A percentile compares a stretch with the other conserved stretches of the same genome.
These are phyloP conservation scores for Cetonia aurata DNA, from an alignment of 2,888 invertebrate genomes.

Conservation along the genomic window DNA sequence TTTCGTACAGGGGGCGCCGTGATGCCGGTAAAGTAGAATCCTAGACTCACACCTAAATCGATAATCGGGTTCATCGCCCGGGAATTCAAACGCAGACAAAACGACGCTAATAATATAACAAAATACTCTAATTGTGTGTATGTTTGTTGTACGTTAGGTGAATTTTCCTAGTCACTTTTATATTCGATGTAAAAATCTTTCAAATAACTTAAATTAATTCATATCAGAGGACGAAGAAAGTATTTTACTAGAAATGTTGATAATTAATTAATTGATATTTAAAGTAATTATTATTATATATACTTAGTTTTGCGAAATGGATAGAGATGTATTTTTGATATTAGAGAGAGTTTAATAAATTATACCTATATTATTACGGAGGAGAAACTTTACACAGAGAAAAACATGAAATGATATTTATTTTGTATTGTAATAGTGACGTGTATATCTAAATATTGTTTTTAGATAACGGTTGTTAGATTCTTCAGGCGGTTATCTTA, in stretches of 20 bases:
- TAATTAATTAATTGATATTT: constrained; percentile 27
- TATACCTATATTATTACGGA: constrained; percentile 14
- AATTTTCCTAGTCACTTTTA: constrained; percentile 52
- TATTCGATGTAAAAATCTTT: constrained; percentile 45
- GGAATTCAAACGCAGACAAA: constrained; percentile 1
- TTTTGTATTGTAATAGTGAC: constrained; percentile 15
- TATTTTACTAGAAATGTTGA: constrained; percentile 29
- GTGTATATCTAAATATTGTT: constrained; percentile 2
- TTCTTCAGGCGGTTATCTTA: constrained; percentile 9
- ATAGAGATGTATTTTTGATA: constrained; percentile 45
- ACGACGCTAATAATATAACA: constrained; percentile 7
- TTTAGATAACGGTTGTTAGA: constrained; percentile 15
- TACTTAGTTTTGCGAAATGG: constrained; percentile 29
- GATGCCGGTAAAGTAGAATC: constrained; percentile 45
- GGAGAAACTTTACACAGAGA: background rate
- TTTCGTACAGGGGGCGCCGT: constrained; percentile 51
- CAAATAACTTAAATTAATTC: constrained; percentile 44
- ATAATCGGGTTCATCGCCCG: no score
- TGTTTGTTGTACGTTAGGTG: constrained; percentile 47
- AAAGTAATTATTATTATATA: constrained; percentile 24
- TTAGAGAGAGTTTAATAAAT: constrained; percentile 30
- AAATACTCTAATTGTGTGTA: constrained; percentile 29
- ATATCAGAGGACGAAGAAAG: constrained; percentile 33
- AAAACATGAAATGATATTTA: constrained; percentile 16
- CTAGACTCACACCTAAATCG: no score